phyloP scores from a whole-genome alignment of 37 sponge, comb jelly and placozoan genomes.

The Agelas oroides region DNA sequence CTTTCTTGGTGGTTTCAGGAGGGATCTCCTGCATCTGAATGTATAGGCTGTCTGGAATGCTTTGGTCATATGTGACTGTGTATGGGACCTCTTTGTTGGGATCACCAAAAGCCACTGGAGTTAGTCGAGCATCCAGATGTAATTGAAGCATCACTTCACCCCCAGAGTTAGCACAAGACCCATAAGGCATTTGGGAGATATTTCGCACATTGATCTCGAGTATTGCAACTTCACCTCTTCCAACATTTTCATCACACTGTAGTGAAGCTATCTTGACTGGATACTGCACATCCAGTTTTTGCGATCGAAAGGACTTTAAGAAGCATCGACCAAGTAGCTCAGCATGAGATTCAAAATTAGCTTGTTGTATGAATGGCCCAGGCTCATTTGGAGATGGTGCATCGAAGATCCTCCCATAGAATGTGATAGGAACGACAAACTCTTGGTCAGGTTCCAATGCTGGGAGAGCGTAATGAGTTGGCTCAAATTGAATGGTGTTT shows the following conservation, averaged over 20 bases:
- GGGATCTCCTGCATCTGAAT: constrained; percentile 55
- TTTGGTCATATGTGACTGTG: constrained; percentile 64
- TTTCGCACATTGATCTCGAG: constrained; percentile 59
- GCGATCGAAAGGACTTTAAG: constrained; percentile 24
- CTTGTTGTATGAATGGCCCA: constrained; percentile 42
- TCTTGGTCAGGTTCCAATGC: constrained; percentile 21
- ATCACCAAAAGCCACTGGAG: constrained; percentile 54
- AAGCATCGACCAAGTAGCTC: constrained; percentile 71
- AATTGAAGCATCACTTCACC: constrained; percentile 59
- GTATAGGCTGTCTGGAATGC: constrained; percentile 63
- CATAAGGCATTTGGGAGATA: constrained; percentile 74
- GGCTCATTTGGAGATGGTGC: constrained; percentile 74
- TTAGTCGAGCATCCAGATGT: constrained; percentile 67
- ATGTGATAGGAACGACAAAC: constrained; percentile 36
- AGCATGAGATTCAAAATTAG: constrained; percentile 54
- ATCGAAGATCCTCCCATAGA: constrained; percentile 76
- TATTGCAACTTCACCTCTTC: constrained; percentile 49
- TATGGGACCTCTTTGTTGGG: constrained; percentile 25
- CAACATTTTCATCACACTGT: constrained; percentile 35
- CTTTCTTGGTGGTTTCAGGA: constrained; percentile 31
- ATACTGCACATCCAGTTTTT: constrained; percentile 65
- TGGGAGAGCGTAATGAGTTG: constrained; percentile 51
- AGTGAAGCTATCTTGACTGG: constrained; percentile 52
- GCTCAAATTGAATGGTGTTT: constrained; percentile 69
- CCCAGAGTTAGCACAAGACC: constrained; percentile 46